A percentile compares a stretch with the other conserved stretches of the same genome.
Conservation (phyloP, 2,113 vertebrate genomes). For the Forbesichthys agassizii region DNA sequence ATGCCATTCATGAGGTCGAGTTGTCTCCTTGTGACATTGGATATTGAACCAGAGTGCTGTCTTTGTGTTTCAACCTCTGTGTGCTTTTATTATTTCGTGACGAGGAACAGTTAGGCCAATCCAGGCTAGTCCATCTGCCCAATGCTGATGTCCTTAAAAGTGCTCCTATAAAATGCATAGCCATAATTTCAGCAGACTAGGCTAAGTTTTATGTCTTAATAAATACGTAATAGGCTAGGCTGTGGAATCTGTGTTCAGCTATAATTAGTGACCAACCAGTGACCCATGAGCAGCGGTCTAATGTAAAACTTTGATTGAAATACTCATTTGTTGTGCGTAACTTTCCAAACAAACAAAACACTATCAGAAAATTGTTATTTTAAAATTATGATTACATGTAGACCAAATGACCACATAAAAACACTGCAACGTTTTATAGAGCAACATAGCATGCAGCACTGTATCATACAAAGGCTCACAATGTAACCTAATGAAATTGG, state of each 20-base stretch:
- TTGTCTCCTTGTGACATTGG: background rate
- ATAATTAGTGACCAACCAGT: slow-evolving; percentile 20
- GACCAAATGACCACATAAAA: too few relatives aligned
- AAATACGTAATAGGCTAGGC: slow-evolving; percentile 26
- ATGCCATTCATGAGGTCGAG: too few relatives aligned
- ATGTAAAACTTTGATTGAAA: slow-evolving; percentile 29
- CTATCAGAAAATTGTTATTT: background rate
- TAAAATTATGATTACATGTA: too few relatives aligned
- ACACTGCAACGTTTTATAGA: too few relatives aligned
- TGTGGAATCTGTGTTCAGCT: slow-evolving; percentile 7
- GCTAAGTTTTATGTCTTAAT: slow-evolving; percentile 45
- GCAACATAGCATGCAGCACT: too few relatives aligned
- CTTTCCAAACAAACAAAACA: background rate
- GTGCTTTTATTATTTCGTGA: slow-evolving; percentile 21
- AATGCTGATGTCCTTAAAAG: slow-evolving; percentile 17
- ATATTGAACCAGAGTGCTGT: slow-evolving; percentile 14
- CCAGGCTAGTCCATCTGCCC: slow-evolving; percentile 7
- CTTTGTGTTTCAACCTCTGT: background rate
- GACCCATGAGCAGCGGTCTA: slow-evolving; percentile 16
- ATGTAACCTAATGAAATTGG: too few relatives aligned
- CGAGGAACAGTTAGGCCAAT: slow-evolving; percentile 3
- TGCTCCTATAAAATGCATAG: slow-evolving; percentile 26
- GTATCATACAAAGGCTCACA: too few relatives aligned
- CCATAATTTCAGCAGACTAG: slow-evolving; percentile 25
- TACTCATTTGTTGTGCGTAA: background rate